Base-by-base conservation (phyloP, 2,888 invertebrate species). In the Caenorhabditis imperialis region DNA sequence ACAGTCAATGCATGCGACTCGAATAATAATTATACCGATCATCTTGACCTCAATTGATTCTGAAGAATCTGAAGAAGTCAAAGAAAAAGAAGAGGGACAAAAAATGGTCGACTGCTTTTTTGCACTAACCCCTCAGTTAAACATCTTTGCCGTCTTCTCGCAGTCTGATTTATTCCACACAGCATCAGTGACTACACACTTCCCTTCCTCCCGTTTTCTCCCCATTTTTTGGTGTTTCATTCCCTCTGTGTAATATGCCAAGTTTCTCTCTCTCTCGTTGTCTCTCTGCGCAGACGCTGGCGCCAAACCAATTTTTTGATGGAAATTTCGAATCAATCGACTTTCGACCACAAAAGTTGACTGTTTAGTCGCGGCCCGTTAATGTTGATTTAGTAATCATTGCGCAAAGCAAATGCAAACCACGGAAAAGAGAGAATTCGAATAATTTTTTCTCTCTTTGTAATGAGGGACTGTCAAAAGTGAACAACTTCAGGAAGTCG, bases 331-430 rank as follows among this genome's bases (percentile, higher is more conserved):
- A 57, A 57, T 25, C 47, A 58, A 47, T 54, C 20, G 16, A 42
- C 30, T 42, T 25, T 47, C 35, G 38, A 14, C 16, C 53, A 37
- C 23, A 23, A 37, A 40, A 25, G 22, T 50, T 50, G n/a, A 51
- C 54, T 55, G 54, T 55, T 55, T 55, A 55, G 54, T 55, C 54
- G 37, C 51, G 8, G 51, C 42, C n/a, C n/a, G 54, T 44, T 62
- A 62, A 33, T 67, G 67, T 67, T 67, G 67, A 67, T 67, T 67
- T 67, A 67, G 67, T 67, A 67, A 67, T 67, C 67, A 58, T 45
- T 44, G 67, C 44, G 45, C 57, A 37, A 51, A 44, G 35, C 37
- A 50, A 67, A 50, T 25, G 23, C 60, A 60, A 30, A 7, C 14
- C 35, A 37, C 18, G 18, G 40, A 27, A 38, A 45, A 16, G 12